Percentiles rank a stretch among this genome's conserved stretches.
Evolutionary conservation across 2,888 invertebrate genomes (phyloP).

Genomic region (Conchocele bisecta): DNA sequence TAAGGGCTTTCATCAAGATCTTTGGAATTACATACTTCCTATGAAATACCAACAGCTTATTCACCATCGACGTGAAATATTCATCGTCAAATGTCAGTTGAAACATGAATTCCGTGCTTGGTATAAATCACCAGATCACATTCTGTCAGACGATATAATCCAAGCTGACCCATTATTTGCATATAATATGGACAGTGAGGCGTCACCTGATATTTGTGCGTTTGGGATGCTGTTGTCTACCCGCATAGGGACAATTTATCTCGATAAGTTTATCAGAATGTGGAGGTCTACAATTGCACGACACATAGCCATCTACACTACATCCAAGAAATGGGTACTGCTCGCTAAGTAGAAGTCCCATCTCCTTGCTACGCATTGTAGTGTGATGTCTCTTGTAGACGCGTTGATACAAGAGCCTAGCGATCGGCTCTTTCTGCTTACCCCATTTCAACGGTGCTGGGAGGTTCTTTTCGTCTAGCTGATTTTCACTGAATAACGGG

Average conservation of each 20-base stretch:
- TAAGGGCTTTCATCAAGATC: background rate
- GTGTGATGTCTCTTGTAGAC: background rate
- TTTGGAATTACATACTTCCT: conserved; percentile 6
- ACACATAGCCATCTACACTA: conserved; percentile 5
- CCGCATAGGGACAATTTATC: conserved; percentile 12
- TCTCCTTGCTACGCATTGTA: background rate
- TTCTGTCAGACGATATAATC: background rate
- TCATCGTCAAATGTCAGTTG: background rate
- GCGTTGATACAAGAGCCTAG: background rate
- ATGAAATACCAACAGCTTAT: conserved; percentile 3
- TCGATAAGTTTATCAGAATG: conserved; percentile 10
- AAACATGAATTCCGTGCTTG: conserved; percentile 14
- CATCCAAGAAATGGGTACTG: conserved; percentile 7
- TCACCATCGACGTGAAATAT: background rate
- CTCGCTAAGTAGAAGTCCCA: conserved; percentile 3
- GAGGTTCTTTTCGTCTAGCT: background rate
- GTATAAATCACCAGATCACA: conserved; percentile 29
- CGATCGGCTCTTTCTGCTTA: background rate
- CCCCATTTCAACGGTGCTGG: conserved; percentile 9
- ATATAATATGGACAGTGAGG: conserved; percentile 9
- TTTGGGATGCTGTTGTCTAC: background rate
- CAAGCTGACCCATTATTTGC: conserved; percentile 25
- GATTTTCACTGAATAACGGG: background rate
- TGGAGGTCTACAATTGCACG: conserved; percentile 2
- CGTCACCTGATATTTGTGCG: background rate